Evolutionary conservation across 2,888 invertebrate species (phyloP).

Genomic region (Leptarthrus brevirostris): DNA sequence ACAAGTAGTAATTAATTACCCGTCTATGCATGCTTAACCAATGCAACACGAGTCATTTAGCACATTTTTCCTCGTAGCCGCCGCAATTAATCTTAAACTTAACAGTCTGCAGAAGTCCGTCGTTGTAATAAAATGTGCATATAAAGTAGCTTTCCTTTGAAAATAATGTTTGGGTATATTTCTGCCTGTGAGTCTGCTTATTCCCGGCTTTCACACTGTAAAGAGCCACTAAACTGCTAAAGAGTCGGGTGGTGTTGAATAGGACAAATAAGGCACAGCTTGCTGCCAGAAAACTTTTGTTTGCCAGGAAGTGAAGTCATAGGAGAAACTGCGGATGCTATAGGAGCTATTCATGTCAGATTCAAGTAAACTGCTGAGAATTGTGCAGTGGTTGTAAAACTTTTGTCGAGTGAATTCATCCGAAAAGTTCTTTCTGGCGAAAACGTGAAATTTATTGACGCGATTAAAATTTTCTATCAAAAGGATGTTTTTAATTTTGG

Average conservation of each 20-base stretch:
- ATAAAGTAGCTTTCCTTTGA: neutral
- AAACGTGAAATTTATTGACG: neutral
- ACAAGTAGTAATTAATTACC: neutral
- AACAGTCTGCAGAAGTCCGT: neutral
- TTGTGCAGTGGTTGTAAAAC: constrained; percentile 24
- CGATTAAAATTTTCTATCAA: neutral
- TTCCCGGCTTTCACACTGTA: neutral
- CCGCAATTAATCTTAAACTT: constrained; percentile 20
- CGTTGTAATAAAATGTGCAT: constrained; percentile 7
- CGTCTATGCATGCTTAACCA: constrained; percentile 4
- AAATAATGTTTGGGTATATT: neutral
- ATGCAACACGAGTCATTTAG: constrained; percentile 17
- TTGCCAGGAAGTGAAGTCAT: constrained; percentile 17
- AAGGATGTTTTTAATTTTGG: too few species aligned
- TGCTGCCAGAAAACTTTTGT: constrained; percentile 30
- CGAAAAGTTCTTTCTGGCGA: neutral
- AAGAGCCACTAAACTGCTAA: constrained; percentile 6
- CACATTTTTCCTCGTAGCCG: constrained; percentile 7
- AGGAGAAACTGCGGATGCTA: neutral
- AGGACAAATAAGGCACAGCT: constrained; percentile 29
- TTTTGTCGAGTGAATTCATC: neutral
- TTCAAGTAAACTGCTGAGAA: constrained; percentile 1
- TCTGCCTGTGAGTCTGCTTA: neutral
- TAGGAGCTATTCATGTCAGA: constrained; percentile 23
- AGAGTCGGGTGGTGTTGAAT: constrained; percentile 11